Evolutionary conservation across 2,797 vertebrate species (phyloP).

Genomic region (Notoglanidium macrostoma): DNA sequence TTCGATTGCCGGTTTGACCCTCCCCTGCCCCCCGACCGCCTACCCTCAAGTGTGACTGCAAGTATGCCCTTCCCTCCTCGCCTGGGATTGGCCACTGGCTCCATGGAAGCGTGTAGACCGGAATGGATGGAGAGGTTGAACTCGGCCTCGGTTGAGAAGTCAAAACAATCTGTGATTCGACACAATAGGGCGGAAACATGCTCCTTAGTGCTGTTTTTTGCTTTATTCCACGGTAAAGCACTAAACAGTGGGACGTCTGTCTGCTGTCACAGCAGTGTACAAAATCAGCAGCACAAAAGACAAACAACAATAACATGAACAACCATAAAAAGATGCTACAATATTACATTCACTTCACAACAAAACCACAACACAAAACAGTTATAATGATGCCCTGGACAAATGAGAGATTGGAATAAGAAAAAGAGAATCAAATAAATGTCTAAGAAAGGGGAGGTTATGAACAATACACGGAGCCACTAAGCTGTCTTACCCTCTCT

Average conservation of each 20-base stretch:
- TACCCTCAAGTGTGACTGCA: constrained; percentile 96
- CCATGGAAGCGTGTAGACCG: constrained; percentile 85
- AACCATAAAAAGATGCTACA: not conserved
- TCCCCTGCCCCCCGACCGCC: constrained; percentile 84
- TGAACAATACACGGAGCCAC: not conserved
- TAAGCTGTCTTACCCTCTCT: constrained; percentile 85
- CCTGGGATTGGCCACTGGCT: constrained; percentile 86
- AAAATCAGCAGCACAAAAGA: constrained; percentile 20
- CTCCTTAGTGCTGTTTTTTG: constrained; percentile 69
- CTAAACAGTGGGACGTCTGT: constrained; percentile 3
- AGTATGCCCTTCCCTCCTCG: constrained; percentile 88
- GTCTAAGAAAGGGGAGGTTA: not conserved
- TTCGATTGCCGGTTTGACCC: constrained; percentile 76
- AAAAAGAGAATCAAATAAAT: not conserved
- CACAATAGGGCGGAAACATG: constrained; percentile 87
- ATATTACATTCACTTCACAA: not conserved
- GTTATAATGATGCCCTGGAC: not conserved
- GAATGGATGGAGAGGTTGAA: constrained; percentile 89
- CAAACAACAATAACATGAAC: constrained; percentile 7
- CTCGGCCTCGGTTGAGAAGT: constrained; percentile 94
- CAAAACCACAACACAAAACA: not conserved
- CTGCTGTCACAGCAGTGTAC: not conserved
- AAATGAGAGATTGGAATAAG: not conserved
- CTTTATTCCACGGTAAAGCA: not conserved
- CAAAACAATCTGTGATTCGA: constrained; percentile 99